Conservation (phyloP, 2,888 invertebrate genomes). For the Stegophylla sp. region DNA sequence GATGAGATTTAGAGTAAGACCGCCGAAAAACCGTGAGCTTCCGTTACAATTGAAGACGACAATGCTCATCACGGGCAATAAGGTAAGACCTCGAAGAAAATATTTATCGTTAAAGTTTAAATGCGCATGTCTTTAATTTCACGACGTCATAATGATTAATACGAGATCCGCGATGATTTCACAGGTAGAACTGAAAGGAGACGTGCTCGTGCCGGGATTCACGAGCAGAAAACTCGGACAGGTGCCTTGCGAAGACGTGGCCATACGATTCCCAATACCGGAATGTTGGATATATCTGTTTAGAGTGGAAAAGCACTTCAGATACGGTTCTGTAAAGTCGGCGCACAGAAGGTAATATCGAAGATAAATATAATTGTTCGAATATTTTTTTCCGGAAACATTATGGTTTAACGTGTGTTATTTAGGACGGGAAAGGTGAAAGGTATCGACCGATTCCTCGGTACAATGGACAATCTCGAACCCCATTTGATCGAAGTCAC, state of each 20-base stretch:
- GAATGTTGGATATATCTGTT: constrained; percentile 99
- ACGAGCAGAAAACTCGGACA: constrained; percentile 94
- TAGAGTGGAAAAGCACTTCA: constrained; percentile 96
- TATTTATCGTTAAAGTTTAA: too few species aligned
- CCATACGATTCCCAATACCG: constrained; percentile 94
- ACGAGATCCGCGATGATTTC: constrained; percentile 58
- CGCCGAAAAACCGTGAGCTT: constrained; percentile 93
- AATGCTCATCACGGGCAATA: constrained; percentile 85
- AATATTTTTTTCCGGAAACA: background rate
- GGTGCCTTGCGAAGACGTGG: constrained; percentile 96
- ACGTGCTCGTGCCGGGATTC: constrained; percentile 95
- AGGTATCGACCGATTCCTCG: constrained; percentile 89
- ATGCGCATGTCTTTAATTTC: too few species aligned
- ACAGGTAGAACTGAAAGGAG: constrained; percentile 90
- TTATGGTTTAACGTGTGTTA: constrained; percentile 52
- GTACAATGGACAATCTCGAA: constrained; percentile 88
- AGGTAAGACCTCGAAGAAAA: constrained; percentile 66
- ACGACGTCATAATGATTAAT: background rate
- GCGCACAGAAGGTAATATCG: constrained; percentile 73
- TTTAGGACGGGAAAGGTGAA: constrained; percentile 84
- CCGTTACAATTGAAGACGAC: constrained; percentile 92
- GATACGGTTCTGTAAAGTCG: constrained; percentile 96
- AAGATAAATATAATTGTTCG: background rate
- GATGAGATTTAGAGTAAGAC: constrained; percentile 92
- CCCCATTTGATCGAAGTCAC: constrained; percentile 94